A percentile compares a stretch with the other conserved stretches of the same genome.
These are phyloP conservation scores for Ryuthela nishihirai DNA, from an alignment of 2,888 invertebrate species.

Conservation along the genomic window DNA sequence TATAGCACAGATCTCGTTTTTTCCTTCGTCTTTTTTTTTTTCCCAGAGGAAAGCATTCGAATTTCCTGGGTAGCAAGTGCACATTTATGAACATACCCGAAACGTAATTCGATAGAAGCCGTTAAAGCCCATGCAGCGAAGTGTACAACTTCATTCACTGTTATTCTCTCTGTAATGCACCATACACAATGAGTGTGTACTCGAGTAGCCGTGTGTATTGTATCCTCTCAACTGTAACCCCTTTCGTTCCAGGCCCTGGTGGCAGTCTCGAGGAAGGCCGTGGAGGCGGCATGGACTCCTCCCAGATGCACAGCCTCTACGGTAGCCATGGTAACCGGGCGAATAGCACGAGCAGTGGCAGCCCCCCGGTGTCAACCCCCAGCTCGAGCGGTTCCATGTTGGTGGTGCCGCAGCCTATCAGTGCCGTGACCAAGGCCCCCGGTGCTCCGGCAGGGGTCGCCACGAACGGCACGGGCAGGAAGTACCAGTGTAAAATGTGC, in stretches of 20 bases:
- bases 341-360: slow-evolving; percentile 50
- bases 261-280: slow-evolving; percentile 42
- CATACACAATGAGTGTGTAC: too few species aligned
- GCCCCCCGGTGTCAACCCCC: slow-evolving; percentile 57
- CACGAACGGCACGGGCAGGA: slow-evolving; percentile 59
- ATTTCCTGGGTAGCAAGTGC: too few species aligned
- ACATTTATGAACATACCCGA: too few species aligned
- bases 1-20: too few species aligned
- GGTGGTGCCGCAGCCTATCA: slow-evolving; percentile 84
- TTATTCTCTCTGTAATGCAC: too few species aligned
- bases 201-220: too few species aligned
- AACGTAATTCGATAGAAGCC: too few species aligned
- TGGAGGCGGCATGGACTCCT: slow-evolving; percentile 42
- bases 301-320: slow-evolving; percentile 43
- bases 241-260: slow-evolving; percentile 29
- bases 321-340: slow-evolving; percentile 42
- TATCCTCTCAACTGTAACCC: neutral
- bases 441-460: slow-evolving; percentile 49
- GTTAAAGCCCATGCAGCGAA: too few species aligned
- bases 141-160: too few species aligned
- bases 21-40: too few species aligned
- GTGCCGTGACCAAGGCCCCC: slow-evolving; percentile 58
- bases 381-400: slow-evolving; percentile 60
- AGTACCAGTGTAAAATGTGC: slow-evolving; percentile 96
- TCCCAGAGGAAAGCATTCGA: too few species aligned